Evolutionary conservation across 2,888 invertebrate species (phyloP), one percentile per base, ranked within the genome.

Genomic region (Eutolmus rufibarbis): DNA sequence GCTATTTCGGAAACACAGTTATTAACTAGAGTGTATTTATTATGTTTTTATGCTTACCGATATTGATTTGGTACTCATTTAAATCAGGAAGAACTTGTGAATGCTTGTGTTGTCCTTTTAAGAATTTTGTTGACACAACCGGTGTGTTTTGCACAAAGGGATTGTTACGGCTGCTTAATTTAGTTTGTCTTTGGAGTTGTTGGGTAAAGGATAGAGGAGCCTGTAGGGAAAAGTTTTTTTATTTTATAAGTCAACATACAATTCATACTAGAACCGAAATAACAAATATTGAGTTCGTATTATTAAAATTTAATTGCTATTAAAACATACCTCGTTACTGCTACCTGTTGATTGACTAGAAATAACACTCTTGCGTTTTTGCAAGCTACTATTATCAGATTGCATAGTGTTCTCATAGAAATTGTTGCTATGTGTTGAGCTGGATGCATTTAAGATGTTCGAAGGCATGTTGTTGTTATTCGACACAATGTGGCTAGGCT

Each of bases 201-300:
- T 98, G 98, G 2, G 98, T 98, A 93, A 98, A 98, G 81, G 98
- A 97, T 91, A 98, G 94, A 16, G 96, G 96, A 88, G 95, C 93
- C 89, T 93, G 28, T 87, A 88, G 87, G 76, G 9, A 85, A 77
- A 86, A 74, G 37, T 1, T 2, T 8, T 31, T 74, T 31, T 23
- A 2, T 34, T 74, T 74, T 74, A 74, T 12, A 31, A 8, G 12
- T 40, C 40, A 12, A 34, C 9, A 40, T 12, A 40, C 12, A 12
- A 40, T 12, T 40, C 0, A 40, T 40, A 12, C 12, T 40, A 12
- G 7, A 40, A 9, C 0, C 12, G 2, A 40, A 40, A 12, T 40
- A 12, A 12, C 40, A 1, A 12, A 1, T 40, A 8, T 40, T 40
- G 40, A 12, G 9, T 40, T 40, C 40, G 40, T 46, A 46, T 46